Evolutionary conservation across 1,140 invertebrate species (phyloP).

Genomic region (Sycophaga agraensis): DNA sequence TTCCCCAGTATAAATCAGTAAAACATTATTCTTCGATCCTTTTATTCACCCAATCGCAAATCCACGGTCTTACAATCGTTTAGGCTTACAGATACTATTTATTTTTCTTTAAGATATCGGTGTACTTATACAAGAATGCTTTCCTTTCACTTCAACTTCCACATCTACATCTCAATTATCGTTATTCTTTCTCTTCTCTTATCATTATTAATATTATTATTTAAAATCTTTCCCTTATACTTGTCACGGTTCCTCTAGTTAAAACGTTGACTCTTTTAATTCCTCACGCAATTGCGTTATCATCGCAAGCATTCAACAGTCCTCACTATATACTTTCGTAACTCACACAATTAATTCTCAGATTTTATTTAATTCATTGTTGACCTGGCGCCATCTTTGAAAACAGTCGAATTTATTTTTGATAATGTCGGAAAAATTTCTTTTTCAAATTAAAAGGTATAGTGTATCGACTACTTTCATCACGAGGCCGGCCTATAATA

Average conservation of each 20-base stretch:
- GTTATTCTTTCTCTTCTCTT: constrained; percentile 4
- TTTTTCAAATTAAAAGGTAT: no score
- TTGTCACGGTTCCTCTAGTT: no score
- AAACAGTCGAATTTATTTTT: no score
- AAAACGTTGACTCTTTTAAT: background rate
- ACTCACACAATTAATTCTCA: constrained; percentile 5
- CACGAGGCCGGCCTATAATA: background rate
- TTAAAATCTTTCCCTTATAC: background rate
- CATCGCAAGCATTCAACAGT: constrained; percentile 11
- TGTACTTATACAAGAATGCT: constrained; percentile 51
- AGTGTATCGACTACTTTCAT: no score
- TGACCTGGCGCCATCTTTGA: no score
- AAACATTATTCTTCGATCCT: background rate
- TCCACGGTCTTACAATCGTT: constrained; percentile 46
- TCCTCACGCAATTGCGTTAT: background rate
- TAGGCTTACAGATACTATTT: constrained; percentile 54
- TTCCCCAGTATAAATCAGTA: background rate
- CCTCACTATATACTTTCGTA: constrained; percentile 6
- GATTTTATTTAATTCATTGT: no score
- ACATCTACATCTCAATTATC: constrained; percentile 3
- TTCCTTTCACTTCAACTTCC: no score
- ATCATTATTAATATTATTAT: constrained; percentile 4
- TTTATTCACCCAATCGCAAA: constrained; percentile 38
- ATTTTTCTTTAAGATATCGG: constrained; percentile 50
- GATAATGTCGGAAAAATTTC: no score